Percentiles rank a stretch among this genome's conserved stretches.
Conservation (phyloP, 1,140 invertebrate species). For the Cardiocondyla obscurior region DNA sequence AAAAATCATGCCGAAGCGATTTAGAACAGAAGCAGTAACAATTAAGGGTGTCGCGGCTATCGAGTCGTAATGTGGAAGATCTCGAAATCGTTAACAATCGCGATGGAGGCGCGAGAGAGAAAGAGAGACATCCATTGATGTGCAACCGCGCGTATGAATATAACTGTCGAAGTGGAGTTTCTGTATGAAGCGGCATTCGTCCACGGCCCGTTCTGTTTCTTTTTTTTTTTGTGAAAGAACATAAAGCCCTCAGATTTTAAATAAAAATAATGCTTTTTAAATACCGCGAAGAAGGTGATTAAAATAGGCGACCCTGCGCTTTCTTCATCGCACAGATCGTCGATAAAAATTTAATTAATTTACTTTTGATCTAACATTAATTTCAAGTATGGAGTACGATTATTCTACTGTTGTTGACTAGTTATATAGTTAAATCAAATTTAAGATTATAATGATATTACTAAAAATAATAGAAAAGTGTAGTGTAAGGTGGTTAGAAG, state of each 20-base stretch:
- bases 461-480: neutral
- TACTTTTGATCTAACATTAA: too few species aligned
- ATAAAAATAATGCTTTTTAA: slow-evolving; percentile 24
- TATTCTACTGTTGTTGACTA: neutral
- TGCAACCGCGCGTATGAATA: slow-evolving; percentile 78
- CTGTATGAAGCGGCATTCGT: slow-evolving; percentile 48
- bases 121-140: slow-evolving; percentile 73
- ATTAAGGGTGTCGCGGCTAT: slow-evolving; percentile 4
- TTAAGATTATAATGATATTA: neutral
- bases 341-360: too few species aligned
- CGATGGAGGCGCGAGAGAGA: slow-evolving; percentile 59
- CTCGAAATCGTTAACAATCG: slow-evolving; percentile 77
- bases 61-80: slow-evolving; percentile 58
- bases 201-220: slow-evolving; percentile 26
- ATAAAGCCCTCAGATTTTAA: slow-evolving; percentile 1
- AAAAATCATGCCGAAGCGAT: slow-evolving; percentile 70
- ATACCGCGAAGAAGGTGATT: neutral
- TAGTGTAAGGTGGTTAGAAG: neutral
- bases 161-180: slow-evolving; percentile 74
- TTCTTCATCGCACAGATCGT: too few species aligned
- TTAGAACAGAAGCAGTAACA: slow-evolving; percentile 69
- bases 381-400: neutral
- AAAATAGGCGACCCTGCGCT: neutral
- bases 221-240: slow-evolving; percentile 9
- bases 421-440: neutral